Conservation (phyloP, 2,797 vertebrate genomes). For the Mycteria americana region DNA sequence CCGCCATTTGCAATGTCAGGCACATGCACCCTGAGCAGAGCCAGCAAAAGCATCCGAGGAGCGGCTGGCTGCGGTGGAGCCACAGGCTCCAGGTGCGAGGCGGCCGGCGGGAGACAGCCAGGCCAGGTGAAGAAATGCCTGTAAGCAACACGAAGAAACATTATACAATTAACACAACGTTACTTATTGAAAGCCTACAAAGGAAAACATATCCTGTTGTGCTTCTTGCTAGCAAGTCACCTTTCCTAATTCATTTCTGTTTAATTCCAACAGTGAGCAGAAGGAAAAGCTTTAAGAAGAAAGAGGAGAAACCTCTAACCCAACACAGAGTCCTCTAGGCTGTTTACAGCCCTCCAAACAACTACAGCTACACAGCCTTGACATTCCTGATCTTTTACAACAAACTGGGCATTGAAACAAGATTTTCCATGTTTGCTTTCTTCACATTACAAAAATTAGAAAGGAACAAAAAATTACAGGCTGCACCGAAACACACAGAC, state of each 20-base stretch:
- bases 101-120: accelerated
- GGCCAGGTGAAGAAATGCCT: not conserved
- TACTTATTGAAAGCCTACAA: not conserved
- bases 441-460: not conserved
- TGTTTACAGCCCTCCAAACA: not conserved
- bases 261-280: not conserved
- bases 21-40: accelerated
- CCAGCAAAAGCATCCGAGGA: accelerated
- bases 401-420: conserved; percentile 25
- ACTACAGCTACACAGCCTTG: not conserved
- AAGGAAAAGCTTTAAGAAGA: not conserved
- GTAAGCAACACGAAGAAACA: accelerated
- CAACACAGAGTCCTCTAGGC: not conserved
- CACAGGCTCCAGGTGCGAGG: accelerated
- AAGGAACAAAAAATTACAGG: conserved; percentile 12
- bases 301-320: not conserved
- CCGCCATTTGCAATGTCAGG: not conserved
- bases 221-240: not conserved
- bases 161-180: not conserved
- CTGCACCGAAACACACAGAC: not conserved
- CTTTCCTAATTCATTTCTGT: not conserved
- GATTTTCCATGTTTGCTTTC: conserved; percentile 21
- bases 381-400: conserved; percentile 34
- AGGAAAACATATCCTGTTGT: not conserved
- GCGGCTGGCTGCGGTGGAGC: not conserved